These are phyloP conservation scores for Fregata magnificens DNA, from an alignment of 2,113 vertebrate species.

Conservation along the genomic window DNA sequence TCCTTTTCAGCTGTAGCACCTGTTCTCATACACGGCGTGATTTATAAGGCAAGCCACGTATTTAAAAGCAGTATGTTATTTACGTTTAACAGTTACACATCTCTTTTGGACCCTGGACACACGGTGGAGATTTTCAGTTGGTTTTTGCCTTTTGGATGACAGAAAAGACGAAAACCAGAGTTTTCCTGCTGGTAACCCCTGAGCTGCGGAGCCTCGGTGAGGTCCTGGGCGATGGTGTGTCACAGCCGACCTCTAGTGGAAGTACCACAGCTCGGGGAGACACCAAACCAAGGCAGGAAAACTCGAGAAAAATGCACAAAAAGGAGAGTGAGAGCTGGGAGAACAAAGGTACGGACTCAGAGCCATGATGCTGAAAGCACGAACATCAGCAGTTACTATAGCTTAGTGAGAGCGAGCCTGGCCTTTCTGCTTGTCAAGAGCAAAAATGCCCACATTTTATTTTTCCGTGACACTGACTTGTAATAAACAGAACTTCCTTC, in stretches of 20 bases:
- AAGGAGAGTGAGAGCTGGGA: not conserved
- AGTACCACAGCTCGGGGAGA: not conserved
- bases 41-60: not conserved
- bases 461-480: not conserved
- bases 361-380: not conserved
- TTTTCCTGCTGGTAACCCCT: not conserved
- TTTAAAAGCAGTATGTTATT: not conserved
- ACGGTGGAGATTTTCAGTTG: fast-evolving
- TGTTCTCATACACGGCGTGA: not conserved
- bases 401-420: not conserved
- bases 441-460: not conserved
- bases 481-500: not conserved
- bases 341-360: not conserved
- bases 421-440: not conserved
- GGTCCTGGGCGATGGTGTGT: not conserved
- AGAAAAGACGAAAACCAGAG: fast-evolving
- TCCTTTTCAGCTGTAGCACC: not conserved
- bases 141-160: not conserved
- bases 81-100: not conserved
- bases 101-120: not conserved
- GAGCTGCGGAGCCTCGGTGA: fast-evolving
- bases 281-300: not conserved
- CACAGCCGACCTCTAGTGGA: slow-evolving; percentile 19
- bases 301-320: not conserved
- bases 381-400: not conserved